A percentile compares a stretch with the other conserved stretches of the same genome.
These are phyloP conservation scores for Lytechinus pictus DNA, from an alignment of 35 echinoderm and acorn worm species.

Conservation along the genomic window DNA sequence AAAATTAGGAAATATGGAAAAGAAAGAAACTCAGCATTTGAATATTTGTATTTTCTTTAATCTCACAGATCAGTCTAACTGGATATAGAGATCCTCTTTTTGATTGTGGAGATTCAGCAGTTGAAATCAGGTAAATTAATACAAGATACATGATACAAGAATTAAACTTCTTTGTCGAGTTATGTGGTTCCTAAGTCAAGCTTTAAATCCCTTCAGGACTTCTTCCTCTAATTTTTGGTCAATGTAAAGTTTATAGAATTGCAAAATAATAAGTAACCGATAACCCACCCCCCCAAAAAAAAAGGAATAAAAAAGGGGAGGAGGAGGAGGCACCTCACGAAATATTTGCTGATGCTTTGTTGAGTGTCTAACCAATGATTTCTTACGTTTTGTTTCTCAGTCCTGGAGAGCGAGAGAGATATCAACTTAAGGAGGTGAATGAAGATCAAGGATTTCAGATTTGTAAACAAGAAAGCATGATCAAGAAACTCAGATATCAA, in stretches of 20 bases:
- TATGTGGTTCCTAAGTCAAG: background rate
- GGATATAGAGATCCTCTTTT: background rate
- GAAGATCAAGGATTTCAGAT: background rate
- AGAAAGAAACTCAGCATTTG: background rate
- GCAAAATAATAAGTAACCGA: too few relatives aligned
- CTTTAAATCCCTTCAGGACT: background rate
- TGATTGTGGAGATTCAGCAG: background rate
- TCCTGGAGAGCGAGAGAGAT: background rate
- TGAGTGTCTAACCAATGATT: too few relatives aligned
- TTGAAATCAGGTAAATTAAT: background rate
- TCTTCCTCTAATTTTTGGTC: too few relatives aligned
- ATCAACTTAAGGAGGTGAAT: background rate
- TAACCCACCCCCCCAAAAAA: too few relatives aligned
- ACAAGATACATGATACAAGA: too few relatives aligned
- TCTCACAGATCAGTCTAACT: background rate
- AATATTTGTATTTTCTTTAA: background rate
- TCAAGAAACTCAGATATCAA: constrained; percentile 40
- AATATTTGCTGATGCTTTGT: too few relatives aligned
- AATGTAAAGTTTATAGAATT: too few relatives aligned
- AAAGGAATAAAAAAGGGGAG: too few relatives aligned
- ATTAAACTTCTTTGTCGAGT: background rate
- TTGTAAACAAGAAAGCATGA: background rate
- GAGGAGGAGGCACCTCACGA: too few relatives aligned
- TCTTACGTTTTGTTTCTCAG: too few relatives aligned
- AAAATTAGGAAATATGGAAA: background rate